These are phyloP conservation scores for Anguilla obscura DNA, from an alignment of 2,797 vertebrate species.

Conservation along the genomic window DNA sequence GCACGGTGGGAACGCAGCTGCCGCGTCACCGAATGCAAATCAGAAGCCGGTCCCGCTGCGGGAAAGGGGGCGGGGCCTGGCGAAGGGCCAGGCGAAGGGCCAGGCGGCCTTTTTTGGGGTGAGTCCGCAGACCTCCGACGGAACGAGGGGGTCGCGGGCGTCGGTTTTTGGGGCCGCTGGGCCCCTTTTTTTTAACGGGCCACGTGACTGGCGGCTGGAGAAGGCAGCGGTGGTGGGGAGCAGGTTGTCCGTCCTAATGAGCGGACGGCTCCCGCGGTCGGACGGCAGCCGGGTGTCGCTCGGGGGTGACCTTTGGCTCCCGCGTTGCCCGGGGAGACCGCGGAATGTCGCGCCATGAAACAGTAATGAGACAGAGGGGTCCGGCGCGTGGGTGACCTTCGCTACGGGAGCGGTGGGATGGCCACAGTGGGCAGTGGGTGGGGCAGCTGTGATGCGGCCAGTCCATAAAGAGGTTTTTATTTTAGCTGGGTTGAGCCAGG, in stretches of 20 bases:
- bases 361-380: constrained; percentile 67
- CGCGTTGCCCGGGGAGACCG: constrained; percentile 59
- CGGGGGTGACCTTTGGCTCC: constrained; percentile 56
- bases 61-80: not conserved
- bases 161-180: not conserved
- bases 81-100: not conserved
- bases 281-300: constrained; percentile 58
- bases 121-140: not conserved
- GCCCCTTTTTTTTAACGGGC: too few relatives aligned
- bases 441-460: not conserved
- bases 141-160: not conserved
- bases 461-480: not conserved
- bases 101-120: not conserved
- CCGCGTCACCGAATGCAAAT: not conserved
- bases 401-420: constrained; percentile 47
- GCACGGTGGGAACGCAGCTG: not conserved
- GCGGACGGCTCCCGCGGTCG: not conserved
- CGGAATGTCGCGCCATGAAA: constrained; percentile 62
- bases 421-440: not conserved
- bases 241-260: not conserved
- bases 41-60: not conserved
- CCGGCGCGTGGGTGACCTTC: constrained; percentile 66
- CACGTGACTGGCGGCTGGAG: not conserved
- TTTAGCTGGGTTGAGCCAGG: not conserved
- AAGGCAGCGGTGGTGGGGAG: not conserved